Evolutionary conservation across 2,797 vertebrate genomes (phyloP), one percentile per base, ranked within the genome.

Genomic region (Pipistrellus pygmaeus): DNA sequence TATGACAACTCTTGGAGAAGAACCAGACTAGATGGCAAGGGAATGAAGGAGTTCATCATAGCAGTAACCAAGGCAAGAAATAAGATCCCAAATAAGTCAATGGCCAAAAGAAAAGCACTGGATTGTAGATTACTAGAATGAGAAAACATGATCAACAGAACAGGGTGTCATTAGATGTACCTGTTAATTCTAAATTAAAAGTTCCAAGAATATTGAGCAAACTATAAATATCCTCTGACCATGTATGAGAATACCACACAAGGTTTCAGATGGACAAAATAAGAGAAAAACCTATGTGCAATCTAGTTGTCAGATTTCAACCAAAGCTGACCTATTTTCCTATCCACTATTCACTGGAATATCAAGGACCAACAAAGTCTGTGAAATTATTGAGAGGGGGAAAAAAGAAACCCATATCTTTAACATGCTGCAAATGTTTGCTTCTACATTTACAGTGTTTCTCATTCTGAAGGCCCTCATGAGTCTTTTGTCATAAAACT

Each of bases 141-240:
- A 55, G 69, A 30, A 91, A 23, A 44, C 8, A 78, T 30, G 38
- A 66, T 27, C 69, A 82, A 48, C 15, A 84, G 23, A 38, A 46
- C 76, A 30, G 9, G 13, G 1, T 82, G 64, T 89, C 66, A 86
- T 46, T 64, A 57, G 38, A 71, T 48, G 35, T 83, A 41, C n/a
- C 60, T 88, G 66, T 84, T 91, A 62, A 51, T 87, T 93, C 81
- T 83, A 80, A 88, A 76, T 87, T 60, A 87, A 86, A 66, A 81
- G 35, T 68, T 75, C 25, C 62, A 46, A 81, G 77, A 76, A 90
- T 53, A 84, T 9, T 23, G 64, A 73, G 83, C 15, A 93, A 83
- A 75, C 46, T 55, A 69, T 62, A 85, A 87, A 82, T 91, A 91
- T 18, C n/a, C 15, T 81, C 72, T 90, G 71, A 73, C 27, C 71